Conservation (phyloP, 2,797 vertebrate genomes). For the Geotrypetes seraphini region DNA sequence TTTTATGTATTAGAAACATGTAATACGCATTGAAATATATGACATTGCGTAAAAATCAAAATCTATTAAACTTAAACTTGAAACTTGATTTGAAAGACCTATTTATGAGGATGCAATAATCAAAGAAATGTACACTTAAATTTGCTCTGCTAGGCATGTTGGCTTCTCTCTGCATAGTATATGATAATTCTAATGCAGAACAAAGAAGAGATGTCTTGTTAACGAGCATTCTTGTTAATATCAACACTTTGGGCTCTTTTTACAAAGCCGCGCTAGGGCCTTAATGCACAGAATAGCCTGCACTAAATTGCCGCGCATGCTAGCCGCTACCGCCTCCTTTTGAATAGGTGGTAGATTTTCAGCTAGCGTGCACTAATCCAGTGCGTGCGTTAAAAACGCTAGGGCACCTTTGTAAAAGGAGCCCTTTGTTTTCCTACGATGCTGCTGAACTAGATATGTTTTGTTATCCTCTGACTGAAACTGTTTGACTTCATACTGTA, state of each 20-base stretch:
- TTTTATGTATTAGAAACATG: no score
- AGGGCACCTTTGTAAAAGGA: no score
- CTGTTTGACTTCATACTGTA: not conserved
- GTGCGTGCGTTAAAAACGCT: no score
- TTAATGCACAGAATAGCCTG: no score
- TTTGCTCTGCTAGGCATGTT: not conserved
- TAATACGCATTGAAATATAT: no score
- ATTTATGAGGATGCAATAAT: not conserved
- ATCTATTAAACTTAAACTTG: not conserved
- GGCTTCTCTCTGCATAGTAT: not conserved
- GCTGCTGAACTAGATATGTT: not conserved
- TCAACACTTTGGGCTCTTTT: no score
- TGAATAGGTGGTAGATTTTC: no score
- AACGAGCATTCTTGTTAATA: not conserved
- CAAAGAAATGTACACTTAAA: not conserved
- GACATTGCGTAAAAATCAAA: no score
- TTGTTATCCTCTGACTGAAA: conserved; percentile 2
- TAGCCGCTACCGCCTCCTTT: no score
- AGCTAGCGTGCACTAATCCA: no score
- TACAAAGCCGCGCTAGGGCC: no score
- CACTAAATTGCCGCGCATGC: no score
- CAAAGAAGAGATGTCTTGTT: not conserved
- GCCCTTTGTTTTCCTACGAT: not conserved
- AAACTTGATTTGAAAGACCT: not conserved
- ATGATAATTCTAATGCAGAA: not conserved